Evolutionary conservation across 64 coral and sea anemone genomes (phyloP), one percentile per base, ranked within the genome.

Genomic region (Porites lutea): DNA sequence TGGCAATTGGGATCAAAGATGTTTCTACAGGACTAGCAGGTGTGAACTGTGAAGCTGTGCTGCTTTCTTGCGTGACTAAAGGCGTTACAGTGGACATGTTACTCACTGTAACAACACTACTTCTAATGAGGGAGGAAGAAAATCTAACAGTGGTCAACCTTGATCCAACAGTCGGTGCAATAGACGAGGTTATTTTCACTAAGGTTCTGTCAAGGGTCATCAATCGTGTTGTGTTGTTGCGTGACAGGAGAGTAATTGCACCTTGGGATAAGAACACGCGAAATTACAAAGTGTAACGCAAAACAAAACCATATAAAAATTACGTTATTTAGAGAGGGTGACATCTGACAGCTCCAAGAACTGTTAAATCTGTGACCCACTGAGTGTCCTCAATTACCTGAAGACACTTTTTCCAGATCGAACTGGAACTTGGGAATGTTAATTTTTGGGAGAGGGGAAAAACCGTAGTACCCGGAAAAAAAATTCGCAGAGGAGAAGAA

Each of bases 181-280:
- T 1, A 11, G 63, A 84, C 4, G 46, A 84, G 63, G 16, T 68
- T 60, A 65, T 68, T 84, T 52, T 68, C 63, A 84, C 45, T 49
- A 21, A 2, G 44, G 81, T 84, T 15, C 81, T 52, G 46, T 48
- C 22, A 66, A 48, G 61, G 6, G 59, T 67, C 27, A 37, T 37
- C 27, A 20, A 9, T 81, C 5, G 6, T n/a, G 59, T 67, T 61
- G 79, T 11, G 60, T 20, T 11, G 60, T 20, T 68, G 62, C 48
- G 62, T 84, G 63, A 68, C 46, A 2, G 21, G 19, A 70, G 15
- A 84, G 81, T n/a, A 16, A 45, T 9, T 13, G 51, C 53, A 84
- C 81, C 81, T 84, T 84, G 47, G 80, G 62, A 83, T 8, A 68
- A 68, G 46, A 84, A 84, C 16, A 76, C 14, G 49, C 16, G 73